Evolutionary conservation across 2,888 invertebrate species (phyloP).

Genomic region (Mystacides longicornis): DNA sequence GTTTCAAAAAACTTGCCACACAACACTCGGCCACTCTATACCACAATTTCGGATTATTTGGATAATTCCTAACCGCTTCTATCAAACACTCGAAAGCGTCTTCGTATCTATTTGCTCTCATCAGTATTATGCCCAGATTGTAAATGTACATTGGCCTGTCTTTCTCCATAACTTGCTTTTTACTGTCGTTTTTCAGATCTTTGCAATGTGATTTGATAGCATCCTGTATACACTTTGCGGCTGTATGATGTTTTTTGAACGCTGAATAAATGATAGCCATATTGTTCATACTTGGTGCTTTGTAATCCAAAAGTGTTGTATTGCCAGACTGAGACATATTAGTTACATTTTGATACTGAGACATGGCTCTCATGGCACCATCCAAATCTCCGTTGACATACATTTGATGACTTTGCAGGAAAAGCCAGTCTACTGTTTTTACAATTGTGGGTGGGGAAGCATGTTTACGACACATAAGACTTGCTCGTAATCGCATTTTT

Average conservation of each 20-base stretch:
- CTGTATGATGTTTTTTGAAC: slow-evolving; percentile 72
- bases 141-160: slow-evolving; percentile 62
- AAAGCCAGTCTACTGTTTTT: slow-evolving; percentile 43
- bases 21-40: slow-evolving; percentile 89
- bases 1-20: slow-evolving; percentile 59
- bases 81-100: slow-evolving; percentile 89
- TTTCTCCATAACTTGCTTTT: slow-evolving; percentile 37
- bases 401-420: slow-evolving; percentile 43
- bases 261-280: slow-evolving; percentile 75
- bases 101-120: slow-evolving; percentile 71
- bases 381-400: slow-evolving; percentile 42
- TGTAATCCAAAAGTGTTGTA: slow-evolving; percentile 42
- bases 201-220: slow-evolving; percentile 63
- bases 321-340: slow-evolving; percentile 35
- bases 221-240: slow-evolving; percentile 70
- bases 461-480: slow-evolving; percentile 35
- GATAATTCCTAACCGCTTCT: slow-evolving; percentile 77
- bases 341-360: slow-evolving; percentile 38
- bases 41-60: slow-evolving; percentile 87
- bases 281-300: slow-evolving; percentile 65
- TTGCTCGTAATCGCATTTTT: slow-evolving; percentile 39
- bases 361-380: slow-evolving; percentile 39
- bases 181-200: slow-evolving; percentile 35
- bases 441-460: slow-evolving; percentile 32
- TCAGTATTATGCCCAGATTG: slow-evolving; percentile 76